Evolutionary conservation across 2,888 invertebrate genomes (phyloP).

Genomic region (Epirrhoe alternata): DNA sequence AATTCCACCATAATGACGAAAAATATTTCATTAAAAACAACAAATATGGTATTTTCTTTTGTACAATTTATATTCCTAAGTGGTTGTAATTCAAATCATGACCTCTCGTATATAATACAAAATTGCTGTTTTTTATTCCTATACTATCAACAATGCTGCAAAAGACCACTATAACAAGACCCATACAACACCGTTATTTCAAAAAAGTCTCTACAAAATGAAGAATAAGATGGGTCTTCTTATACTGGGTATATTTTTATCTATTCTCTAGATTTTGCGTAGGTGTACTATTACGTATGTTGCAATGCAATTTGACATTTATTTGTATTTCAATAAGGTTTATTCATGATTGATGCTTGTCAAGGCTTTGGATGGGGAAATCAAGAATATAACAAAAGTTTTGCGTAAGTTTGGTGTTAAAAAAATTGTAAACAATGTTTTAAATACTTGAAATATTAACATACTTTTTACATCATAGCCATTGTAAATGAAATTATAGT

Average conservation of each 20-base stretch:
- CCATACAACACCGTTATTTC: constrained; percentile 29
- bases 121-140: constrained; percentile 34
- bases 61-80: not conserved
- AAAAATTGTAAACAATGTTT: constrained; percentile 3
- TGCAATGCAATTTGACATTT: constrained; percentile 27
- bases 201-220: constrained; percentile 13
- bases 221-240: constrained; percentile 12
- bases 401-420: constrained; percentile 17
- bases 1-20: no score
- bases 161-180: constrained; percentile 24
- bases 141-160: constrained; percentile 32
- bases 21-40: not conserved
- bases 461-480: no score
- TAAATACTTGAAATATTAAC: not conserved
- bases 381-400: constrained; percentile 4
- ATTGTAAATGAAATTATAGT: no score
- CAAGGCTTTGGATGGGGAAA: constrained; percentile 20
- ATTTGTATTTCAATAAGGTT: constrained; percentile 11
- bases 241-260: constrained; percentile 22
- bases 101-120: constrained; percentile 23
- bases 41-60: not conserved
- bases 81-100: constrained; percentile 15
- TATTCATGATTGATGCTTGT: constrained; percentile 11
- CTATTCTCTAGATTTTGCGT: constrained; percentile 43
- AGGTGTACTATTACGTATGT: constrained; percentile 31